Percentiles rank a stretch among this genome's conserved stretches.
Evolutionary conservation across 1,140 invertebrate species (phyloP).

Genomic region (Mizuhopecten yessoensis): DNA sequence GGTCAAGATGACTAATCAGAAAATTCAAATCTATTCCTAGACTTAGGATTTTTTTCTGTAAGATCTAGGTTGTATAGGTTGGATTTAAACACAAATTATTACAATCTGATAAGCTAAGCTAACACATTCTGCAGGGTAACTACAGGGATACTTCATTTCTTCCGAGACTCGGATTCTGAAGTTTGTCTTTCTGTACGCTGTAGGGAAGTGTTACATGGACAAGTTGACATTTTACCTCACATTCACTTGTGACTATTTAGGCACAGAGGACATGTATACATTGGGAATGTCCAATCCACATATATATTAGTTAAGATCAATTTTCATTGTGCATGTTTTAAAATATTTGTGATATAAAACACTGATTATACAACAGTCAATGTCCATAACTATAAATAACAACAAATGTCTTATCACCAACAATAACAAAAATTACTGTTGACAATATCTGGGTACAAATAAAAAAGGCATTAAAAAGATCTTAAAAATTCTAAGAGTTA

Average conservation of each 20-base stretch:
- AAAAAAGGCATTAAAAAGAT: neutral
- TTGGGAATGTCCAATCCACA: constrained; percentile 4
- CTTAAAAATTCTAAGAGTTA: neutral
- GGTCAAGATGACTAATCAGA: too few species aligned
- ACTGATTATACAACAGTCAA: neutral
- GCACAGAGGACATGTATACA: neutral
- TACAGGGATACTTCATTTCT: too few species aligned
- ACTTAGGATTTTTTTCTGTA: too few species aligned
- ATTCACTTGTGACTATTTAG: neutral
- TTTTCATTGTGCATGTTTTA: constrained; percentile 39
- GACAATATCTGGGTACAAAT: constrained; percentile 17
- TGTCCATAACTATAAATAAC: neutral
- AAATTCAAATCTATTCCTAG: too few species aligned
- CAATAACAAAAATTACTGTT: constrained; percentile 28
- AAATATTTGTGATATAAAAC: constrained; percentile 31
- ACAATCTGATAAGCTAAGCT: too few species aligned
- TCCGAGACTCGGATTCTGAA: too few species aligned
- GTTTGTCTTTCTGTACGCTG: too few species aligned
- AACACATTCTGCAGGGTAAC: too few species aligned
- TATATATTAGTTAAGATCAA: neutral
- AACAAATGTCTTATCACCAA: neutral
- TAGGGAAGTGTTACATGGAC: too few species aligned
- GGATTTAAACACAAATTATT: too few species aligned
- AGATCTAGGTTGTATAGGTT: too few species aligned
- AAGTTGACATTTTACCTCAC: too few species aligned